These are phyloP conservation scores for Aplochiton taeniatus DNA, from an alignment of 2,797 vertebrate genomes.

Conservation along the genomic window DNA sequence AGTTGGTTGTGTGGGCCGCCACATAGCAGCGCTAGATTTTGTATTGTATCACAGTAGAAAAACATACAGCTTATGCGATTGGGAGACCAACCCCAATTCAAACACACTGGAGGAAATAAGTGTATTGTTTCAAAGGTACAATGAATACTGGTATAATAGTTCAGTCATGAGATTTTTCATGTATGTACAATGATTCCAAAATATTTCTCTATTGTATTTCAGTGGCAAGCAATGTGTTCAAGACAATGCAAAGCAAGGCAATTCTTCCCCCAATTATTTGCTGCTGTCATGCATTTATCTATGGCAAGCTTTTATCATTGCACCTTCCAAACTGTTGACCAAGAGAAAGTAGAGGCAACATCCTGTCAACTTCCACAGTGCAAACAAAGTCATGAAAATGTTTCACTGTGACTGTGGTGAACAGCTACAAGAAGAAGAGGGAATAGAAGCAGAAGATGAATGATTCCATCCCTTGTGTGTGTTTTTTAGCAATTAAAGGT, in stretches of 20 bases:
- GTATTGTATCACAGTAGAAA: not conserved
- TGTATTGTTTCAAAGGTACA: no score
- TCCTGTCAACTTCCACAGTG: constrained; percentile 7
- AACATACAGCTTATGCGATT: no score
- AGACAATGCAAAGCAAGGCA: no score
- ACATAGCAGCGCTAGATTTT: constrained; percentile 2
- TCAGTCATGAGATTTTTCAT: no score
- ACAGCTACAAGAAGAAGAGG: constrained; percentile 26
- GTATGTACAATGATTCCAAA: no score
- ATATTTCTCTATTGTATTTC: no score
- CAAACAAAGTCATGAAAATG: constrained; percentile 17
- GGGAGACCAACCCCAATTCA: constrained; percentile 7
- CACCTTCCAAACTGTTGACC: not conserved
- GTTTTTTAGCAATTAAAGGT: constrained; percentile 48
- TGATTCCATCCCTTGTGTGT: constrained; percentile 25
- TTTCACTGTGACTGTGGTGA: constrained; percentile 32
- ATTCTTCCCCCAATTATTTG: not conserved
- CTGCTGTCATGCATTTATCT: not conserved
- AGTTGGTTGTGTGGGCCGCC: constrained; percentile 22
- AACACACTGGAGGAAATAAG: not conserved
- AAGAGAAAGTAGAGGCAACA: constrained; percentile 23
- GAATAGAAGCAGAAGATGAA: constrained; percentile 26
- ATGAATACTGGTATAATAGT: no score
- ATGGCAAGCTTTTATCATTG: constrained; percentile 16
- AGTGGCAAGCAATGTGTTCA: no score